These are phyloP conservation scores for Drosophila monieri DNA, from an alignment of 2,888 invertebrate species.

Conservation along the genomic window DNA sequence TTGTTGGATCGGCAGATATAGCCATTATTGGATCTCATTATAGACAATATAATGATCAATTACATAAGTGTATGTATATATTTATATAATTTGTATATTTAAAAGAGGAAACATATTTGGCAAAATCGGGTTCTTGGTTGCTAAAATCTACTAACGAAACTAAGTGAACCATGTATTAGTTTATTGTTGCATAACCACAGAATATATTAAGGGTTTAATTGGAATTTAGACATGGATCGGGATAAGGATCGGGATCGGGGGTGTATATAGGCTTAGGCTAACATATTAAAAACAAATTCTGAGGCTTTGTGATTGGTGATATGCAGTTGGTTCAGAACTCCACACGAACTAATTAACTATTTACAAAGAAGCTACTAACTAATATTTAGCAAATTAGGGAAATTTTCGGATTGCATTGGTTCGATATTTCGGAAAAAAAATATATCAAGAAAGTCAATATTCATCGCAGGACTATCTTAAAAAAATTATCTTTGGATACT, in stretches of 20 bases:
- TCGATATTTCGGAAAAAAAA: constrained; percentile 8
- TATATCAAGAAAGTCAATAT: neutral
- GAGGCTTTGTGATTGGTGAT: constrained; percentile 30
- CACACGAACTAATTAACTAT: constrained; percentile 60
- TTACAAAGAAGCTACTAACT: constrained; percentile 60
- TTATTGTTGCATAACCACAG: neutral
- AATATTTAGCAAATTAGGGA: constrained; percentile 26
- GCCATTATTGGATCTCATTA: constrained; percentile 32
- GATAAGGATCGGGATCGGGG: no score
- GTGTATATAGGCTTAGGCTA: constrained; percentile 20
- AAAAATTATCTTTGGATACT: constrained; percentile 11
- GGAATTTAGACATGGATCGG: no score
- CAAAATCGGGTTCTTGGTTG: constrained; percentile 68
- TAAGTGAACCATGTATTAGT: constrained; percentile 6
- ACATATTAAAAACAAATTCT: constrained; percentile 52
- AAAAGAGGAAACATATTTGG: constrained; percentile 68
- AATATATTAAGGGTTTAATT: no score
- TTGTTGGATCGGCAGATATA: constrained; percentile 22
- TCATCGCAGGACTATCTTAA: constrained; percentile 1
- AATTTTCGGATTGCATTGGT: constrained; percentile 5
- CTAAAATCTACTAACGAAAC: constrained; percentile 32
- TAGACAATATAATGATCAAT: constrained; percentile 35
- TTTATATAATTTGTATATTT: constrained; percentile 10
- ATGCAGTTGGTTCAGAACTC: constrained; percentile 29
- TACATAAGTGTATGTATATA: constrained; percentile 31